phyloP scores from a whole-genome alignment of 2,797 vertebrate species.

The Sebastes wilsoni region DNA sequence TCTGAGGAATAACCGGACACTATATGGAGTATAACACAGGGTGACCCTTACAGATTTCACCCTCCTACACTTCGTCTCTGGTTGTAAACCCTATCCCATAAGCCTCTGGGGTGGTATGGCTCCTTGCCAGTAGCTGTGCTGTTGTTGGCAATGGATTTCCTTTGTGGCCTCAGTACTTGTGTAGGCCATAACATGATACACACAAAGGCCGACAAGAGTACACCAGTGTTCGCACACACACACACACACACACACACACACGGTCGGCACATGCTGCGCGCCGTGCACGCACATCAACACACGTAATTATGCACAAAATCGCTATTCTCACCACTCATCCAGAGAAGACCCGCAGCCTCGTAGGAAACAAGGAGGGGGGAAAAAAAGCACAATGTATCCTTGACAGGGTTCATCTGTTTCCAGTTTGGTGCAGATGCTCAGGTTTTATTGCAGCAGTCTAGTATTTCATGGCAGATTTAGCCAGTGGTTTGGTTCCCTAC shows the following conservation, averaged over 20 bases:
- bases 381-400: conserved; percentile 74
- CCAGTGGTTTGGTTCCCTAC: conserved; percentile 79
- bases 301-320: conserved; percentile 70
- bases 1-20: conserved; percentile 58
- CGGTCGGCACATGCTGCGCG: conserved; percentile 30
- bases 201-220: conserved; percentile 57
- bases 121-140: conserved; percentile 79
- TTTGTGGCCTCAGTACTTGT: conserved; percentile 80
- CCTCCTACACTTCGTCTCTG: conserved; percentile 65
- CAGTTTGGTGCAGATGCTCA: conserved; percentile 86
- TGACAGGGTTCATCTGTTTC: conserved; percentile 85
- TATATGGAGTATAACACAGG: conserved; percentile 40
- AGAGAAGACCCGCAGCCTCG: conserved; percentile 67
- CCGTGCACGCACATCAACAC: conserved; percentile 52
- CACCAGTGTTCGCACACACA: conserved; percentile 10
- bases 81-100: conserved; percentile 75
- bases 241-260: conserved; percentile 2
- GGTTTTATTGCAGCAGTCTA: conserved; percentile 85
- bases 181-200: conserved; percentile 80
- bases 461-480: conserved; percentile 88
- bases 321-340: conserved; percentile 65
- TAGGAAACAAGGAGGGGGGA: conserved; percentile 63
- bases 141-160: conserved; percentile 80
- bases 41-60: conserved; percentile 67
- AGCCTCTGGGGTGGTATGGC: conserved; percentile 80